Percentiles rank a stretch among this genome's conserved stretches.
Evolutionary conservation across 2,797 vertebrate genomes (phyloP).

Genomic region (Chiroxiphia lanceolata): DNA sequence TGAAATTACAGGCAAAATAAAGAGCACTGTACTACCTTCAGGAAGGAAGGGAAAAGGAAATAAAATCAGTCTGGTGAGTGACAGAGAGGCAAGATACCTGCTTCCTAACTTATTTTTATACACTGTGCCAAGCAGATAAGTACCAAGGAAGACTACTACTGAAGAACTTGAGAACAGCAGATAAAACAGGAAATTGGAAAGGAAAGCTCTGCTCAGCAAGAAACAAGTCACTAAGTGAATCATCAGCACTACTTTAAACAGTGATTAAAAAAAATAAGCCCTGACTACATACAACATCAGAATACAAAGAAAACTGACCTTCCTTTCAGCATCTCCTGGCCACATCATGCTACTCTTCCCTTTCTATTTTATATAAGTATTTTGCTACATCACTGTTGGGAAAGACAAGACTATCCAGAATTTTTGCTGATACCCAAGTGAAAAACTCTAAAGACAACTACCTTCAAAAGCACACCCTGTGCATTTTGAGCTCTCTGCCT

Average conservation of each 20-base stretch:
- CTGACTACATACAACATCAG: not conserved
- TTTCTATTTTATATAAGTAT: not conserved
- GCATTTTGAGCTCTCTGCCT: not conserved
- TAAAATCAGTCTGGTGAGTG: not conserved
- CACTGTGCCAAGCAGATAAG: not conserved
- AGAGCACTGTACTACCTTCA: not conserved
- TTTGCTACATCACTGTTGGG: not conserved
- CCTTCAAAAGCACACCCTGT: not conserved
- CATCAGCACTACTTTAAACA: not conserved
- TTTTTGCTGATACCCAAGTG: not conserved
- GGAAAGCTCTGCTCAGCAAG: not conserved
- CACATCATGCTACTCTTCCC: not conserved
- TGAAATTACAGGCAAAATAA: not conserved
- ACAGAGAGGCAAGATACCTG: not conserved
- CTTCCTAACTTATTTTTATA: not conserved
- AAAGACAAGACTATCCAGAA: not conserved
- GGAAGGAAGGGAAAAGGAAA: not conserved
- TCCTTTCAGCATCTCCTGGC: not conserved
- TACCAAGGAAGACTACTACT: not conserved
- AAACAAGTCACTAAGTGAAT: not conserved
- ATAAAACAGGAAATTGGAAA: not conserved
- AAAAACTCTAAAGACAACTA: not conserved
- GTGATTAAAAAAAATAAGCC: not conserved
- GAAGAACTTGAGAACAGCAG: not conserved
- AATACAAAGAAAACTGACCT: not conserved